These are phyloP conservation scores for Lamellibrachia columna DNA, from an alignment of 2,888 invertebrate species.

Conservation along the genomic window DNA sequence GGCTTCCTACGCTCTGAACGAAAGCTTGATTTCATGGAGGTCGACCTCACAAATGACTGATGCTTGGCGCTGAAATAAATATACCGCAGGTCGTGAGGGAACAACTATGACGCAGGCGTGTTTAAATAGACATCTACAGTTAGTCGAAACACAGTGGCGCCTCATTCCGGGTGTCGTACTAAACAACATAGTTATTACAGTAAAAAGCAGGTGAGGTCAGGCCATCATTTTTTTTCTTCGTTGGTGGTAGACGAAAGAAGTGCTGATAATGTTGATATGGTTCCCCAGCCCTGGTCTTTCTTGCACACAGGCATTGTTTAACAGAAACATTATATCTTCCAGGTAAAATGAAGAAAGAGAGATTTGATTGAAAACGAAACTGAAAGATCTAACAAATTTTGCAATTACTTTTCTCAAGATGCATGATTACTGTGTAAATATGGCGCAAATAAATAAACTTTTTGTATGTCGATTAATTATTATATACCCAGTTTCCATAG, in stretches of 20 bases:
- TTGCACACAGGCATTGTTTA: too few species aligned
- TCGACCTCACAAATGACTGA: background rate
- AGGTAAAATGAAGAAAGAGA: too few species aligned
- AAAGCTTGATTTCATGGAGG: background rate
- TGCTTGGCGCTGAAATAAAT: background rate
- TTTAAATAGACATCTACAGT: background rate
- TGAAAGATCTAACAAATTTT: too few species aligned
- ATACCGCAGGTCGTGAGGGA: background rate
- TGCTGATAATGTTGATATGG: too few species aligned
- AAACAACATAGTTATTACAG: background rate
- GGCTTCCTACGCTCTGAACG: background rate
- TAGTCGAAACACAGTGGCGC: background rate
- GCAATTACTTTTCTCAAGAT: too few species aligned
- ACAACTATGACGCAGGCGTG: background rate
- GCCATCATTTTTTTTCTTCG: background rate
- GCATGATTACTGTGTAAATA: too few species aligned
- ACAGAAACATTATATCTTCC: background rate
- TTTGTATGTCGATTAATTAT: too few species aligned
- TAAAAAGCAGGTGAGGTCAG: background rate
- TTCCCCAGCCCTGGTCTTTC: too few species aligned
- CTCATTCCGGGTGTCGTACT: background rate
- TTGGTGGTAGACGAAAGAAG: too few species aligned
- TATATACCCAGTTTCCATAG: too few species aligned
- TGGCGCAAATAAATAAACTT: too few species aligned
- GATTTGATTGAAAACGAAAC: too few species aligned